phyloP scores from a whole-genome alignment of 2,113 vertebrate genomes.

The Motacilla alba region DNA sequence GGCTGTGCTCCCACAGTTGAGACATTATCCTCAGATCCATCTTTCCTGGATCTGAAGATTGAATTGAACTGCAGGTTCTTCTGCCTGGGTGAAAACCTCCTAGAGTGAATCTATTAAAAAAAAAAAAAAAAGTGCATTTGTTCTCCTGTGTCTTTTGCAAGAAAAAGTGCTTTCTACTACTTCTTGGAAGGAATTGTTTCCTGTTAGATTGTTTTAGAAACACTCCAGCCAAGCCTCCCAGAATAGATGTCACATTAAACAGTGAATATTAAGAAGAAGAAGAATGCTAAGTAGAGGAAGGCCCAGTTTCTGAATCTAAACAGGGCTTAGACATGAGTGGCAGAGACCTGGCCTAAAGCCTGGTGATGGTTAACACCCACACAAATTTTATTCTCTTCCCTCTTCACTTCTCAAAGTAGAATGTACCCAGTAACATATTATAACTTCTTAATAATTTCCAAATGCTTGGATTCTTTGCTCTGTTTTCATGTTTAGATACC shows the following conservation, averaged over 20 bases:
- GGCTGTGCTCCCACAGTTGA: background rate
- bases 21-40: background rate
- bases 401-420: background rate
- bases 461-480: background rate
- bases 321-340: background rate
- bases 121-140: background rate
- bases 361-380: background rate
- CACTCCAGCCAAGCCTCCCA: background rate
- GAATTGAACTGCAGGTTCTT: background rate
- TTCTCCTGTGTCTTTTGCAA: background rate
- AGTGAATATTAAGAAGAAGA: background rate
- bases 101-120: background rate
- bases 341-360: background rate
- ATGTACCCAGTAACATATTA: background rate
- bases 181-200: background rate
- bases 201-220: background rate
- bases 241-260: background rate
- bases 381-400: background rate
- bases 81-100: background rate
- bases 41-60: background rate
- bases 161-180: background rate
- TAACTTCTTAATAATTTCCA: background rate
- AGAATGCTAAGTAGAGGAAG: background rate
- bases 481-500: background rate
- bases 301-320: background rate